A percentile compares a stretch with the other conserved stretches of the same genome.
Evolutionary conservation across 2,797 vertebrate genomes (phyloP).

Genomic region (Chelon labrosus): DNA sequence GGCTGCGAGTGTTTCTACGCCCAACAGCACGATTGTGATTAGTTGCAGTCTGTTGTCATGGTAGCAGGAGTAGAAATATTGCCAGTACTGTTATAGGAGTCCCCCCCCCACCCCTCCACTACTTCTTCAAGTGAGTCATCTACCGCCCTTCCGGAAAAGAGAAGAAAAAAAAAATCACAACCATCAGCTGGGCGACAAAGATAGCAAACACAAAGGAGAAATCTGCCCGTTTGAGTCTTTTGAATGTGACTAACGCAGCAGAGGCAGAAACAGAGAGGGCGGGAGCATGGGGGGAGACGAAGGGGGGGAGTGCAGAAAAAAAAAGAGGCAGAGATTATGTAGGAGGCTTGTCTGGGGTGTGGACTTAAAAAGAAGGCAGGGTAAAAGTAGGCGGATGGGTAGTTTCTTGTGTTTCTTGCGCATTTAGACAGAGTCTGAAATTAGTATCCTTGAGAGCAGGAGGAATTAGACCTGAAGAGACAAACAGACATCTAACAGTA

Average conservation of each 20-base stretch:
- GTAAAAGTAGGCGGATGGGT: slow-evolving; percentile 70
- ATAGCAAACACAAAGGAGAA: slow-evolving; percentile 43
- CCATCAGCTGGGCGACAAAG: slow-evolving; percentile 62
- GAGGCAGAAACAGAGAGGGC: slow-evolving; percentile 7
- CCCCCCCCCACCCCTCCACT: slow-evolving; percentile 9
- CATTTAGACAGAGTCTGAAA: slow-evolving; percentile 70
- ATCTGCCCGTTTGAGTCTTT: background rate
- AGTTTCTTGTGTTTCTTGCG: slow-evolving; percentile 65
- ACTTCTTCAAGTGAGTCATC: slow-evolving; percentile 68
- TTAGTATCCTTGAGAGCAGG: slow-evolving; percentile 61
- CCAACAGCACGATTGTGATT: slow-evolving; percentile 34
- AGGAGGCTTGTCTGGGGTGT: slow-evolving; percentile 71
- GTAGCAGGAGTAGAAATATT: slow-evolving; percentile 48
- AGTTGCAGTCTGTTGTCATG: slow-evolving; percentile 69
- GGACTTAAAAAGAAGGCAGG: slow-evolving; percentile 69
- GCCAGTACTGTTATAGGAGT: slow-evolving; percentile 67
- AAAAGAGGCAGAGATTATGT: slow-evolving; percentile 44
- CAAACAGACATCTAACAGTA: slow-evolving; percentile 59
- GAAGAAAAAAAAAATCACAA: slow-evolving; percentile 21
- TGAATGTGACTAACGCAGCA: slow-evolving; percentile 35
- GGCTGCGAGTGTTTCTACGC: background rate
- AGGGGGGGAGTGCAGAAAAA: background rate
- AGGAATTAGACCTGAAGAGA: slow-evolving; percentile 65
- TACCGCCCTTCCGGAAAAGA: slow-evolving; percentile 11
- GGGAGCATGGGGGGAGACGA: background rate